Evolutionary conservation across 2,888 invertebrate species (phyloP).

Genomic region (Cistogaster globosa): DNA sequence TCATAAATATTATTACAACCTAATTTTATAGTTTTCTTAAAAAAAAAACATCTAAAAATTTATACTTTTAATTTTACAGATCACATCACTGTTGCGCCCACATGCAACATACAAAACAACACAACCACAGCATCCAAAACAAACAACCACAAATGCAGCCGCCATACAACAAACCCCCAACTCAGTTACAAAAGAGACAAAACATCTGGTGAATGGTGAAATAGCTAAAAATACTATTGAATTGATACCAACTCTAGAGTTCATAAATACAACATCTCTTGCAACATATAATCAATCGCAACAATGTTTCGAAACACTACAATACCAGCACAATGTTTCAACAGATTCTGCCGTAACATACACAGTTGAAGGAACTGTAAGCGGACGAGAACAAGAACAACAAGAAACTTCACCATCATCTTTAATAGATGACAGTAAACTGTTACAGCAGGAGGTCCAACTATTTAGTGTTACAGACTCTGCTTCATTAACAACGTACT

Average conservation of each 20-base stretch:
- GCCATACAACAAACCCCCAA: slow-evolving; percentile 57
- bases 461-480: slow-evolving; percentile 75
- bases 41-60: background rate
- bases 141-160: slow-evolving; percentile 19
- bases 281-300: slow-evolving; percentile 70
- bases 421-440: slow-evolving; percentile 66
- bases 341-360: slow-evolving; percentile 76
- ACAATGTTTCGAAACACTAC: slow-evolving; percentile 57
- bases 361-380: slow-evolving; percentile 73
- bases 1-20: background rate
- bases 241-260: slow-evolving; percentile 80
- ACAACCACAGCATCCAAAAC: slow-evolving; percentile 49
- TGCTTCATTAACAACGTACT: slow-evolving; percentile 74
- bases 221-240: slow-evolving; percentile 74
- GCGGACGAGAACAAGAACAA: slow-evolving; percentile 66
- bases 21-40: background rate
- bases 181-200: slow-evolving; percentile 61
- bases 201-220: slow-evolving; percentile 63
- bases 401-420: slow-evolving; percentile 61
- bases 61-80: slow-evolving; percentile 74
- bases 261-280: slow-evolving; percentile 74
- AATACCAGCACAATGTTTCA: slow-evolving; percentile 45
- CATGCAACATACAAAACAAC: slow-evolving; percentile 76
- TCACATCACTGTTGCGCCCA: slow-evolving; percentile 81
- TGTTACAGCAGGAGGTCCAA: slow-evolving; percentile 74